Base-by-base conservation (phyloP, 2,113 vertebrate genomes). In the Percina caprodes region DNA sequence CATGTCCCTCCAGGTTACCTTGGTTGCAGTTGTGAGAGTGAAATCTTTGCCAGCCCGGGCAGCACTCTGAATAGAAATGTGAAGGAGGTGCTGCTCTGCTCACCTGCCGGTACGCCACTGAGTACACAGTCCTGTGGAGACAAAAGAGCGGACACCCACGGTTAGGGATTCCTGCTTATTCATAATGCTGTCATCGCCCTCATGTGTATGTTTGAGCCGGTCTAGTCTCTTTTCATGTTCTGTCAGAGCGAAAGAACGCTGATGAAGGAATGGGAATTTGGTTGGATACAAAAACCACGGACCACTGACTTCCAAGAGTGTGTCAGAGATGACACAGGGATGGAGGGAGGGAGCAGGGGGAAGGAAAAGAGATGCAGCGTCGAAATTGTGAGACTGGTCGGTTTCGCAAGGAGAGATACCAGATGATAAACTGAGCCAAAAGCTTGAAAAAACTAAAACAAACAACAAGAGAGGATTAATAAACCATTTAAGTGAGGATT, bases 11-110 rank as follows among this genome's bases (percentile, higher is more conserved):
- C 21, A 4, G 4, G 61, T 95, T 89, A 99, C 98, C 98, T 95
- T 94, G 95, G 79, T 94, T 94, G 70, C 98, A 99, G 90, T 94
- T 87, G 3, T 94, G 89, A 0, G 92, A 71, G 56, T 95, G 91
- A 61, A 93, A 10, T 42, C 96, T 92, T 77, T 86, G 86, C 98
- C 97, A 98, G n/a, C 97, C 97, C 0, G 97, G 97, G 75, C 97
- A 98, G 92, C 97, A 99, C 0, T 95, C 82, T 5, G 92, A 94
- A 49, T n/a, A 61, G 0, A 91, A 88, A 77, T 88, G 77, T 0
- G 91, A 39, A 14, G 91, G 33, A 0, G 74, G 87, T 13, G 39
- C 86, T 1, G 42, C 51, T 77, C 88, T 90, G 46, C 86, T 94
- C 24, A 87, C 94, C 86, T 93, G 95, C 61, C 96, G 92, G 91